A percentile compares a stretch with the other conserved stretches of the same genome.
Conservation (phyloP, 2,113 vertebrate genomes). For the Syrmaticus mikado region DNA sequence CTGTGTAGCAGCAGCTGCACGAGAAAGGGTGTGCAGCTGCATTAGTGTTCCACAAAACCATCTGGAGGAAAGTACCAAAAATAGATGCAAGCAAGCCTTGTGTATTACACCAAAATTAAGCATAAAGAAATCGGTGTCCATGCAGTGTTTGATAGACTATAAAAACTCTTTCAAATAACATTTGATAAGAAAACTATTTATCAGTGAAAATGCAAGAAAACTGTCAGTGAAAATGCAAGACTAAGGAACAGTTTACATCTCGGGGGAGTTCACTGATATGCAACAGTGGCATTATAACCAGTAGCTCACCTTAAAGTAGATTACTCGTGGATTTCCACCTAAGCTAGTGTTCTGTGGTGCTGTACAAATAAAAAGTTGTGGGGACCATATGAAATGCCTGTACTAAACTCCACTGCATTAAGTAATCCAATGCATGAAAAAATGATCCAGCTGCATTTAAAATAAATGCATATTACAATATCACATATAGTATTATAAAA, state of each 20-base stretch:
- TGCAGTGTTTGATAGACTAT: slow-evolving; percentile 71
- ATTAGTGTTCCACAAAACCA: slow-evolving; percentile 35
- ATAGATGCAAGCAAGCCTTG: background rate
- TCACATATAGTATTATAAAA: slow-evolving; percentile 78
- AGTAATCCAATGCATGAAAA: slow-evolving; percentile 77
- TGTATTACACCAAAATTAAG: slow-evolving; percentile 67
- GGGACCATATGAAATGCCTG: slow-evolving; percentile 74
- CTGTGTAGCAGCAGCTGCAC: background rate
- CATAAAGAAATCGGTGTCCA: slow-evolving; percentile 63
- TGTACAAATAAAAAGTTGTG: slow-evolving; percentile 79
- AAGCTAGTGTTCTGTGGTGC: slow-evolving; percentile 59
- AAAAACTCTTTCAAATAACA: slow-evolving; percentile 68
- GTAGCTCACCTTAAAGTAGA: slow-evolving; percentile 33
- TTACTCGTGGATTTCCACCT: slow-evolving; percentile 37
- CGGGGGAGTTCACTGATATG: slow-evolving; percentile 45
- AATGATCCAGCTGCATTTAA: slow-evolving; percentile 78
- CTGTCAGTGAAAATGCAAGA: slow-evolving; percentile 74
- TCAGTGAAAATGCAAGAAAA: slow-evolving; percentile 75
- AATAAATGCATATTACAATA: slow-evolving; percentile 81
- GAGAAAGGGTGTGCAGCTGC: background rate
- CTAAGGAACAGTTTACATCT: slow-evolving; percentile 58
- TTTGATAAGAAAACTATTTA: slow-evolving; percentile 75
- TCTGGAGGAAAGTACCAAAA: slow-evolving; percentile 56
- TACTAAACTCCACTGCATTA: slow-evolving; percentile 79
- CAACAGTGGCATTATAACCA: slow-evolving; percentile 46